Evolutionary conservation across 2,888 invertebrate species (phyloP), one percentile per base, ranked within the genome.

Genomic region (Gymnosoma rotundatum): DNA sequence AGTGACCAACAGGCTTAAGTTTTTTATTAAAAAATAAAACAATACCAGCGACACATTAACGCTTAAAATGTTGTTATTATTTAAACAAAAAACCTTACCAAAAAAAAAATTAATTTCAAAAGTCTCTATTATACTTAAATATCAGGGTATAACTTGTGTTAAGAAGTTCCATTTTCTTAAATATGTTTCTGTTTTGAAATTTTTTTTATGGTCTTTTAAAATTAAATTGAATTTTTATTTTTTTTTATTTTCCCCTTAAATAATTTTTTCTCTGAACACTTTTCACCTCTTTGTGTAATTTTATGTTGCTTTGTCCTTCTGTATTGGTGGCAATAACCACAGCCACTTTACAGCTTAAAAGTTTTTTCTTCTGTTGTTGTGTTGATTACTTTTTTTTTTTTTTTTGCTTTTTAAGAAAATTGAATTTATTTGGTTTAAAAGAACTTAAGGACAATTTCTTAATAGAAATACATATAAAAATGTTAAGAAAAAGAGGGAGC

Each of bases 31-130:
- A 32, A 25, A 50, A 60, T 63, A 88, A 88, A 88, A 89, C 91
- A 90, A 88, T 90, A 89, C 89, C 89, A 89, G 90, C 90, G 91
- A 90, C 90, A 90, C 90, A 91, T 91, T 90, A 91, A 89, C 86
- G 78, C 72, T 69, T 81, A 48, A 83, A 80, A 83, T 70, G 32
- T 52, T 63, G 42, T 52, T 63, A 60, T 72, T 78, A 48, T 76
- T 58, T 42, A 38, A 73, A 88, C 87, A 87, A 83, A 67, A 66
- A 76, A 76, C 60, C 45, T 25, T n/a, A n/a, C n/a, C n/a, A 79
- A 64, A 89, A 89, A 16, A 20, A 48, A 52, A 52, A 52, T 42
- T n/a, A 21, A 32, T 56, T 73, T 58, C 56, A 58, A 48, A 48
- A 42, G 12, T 42, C n/a, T 48, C 7, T 5, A 16, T 16, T 48